Conservation (phyloP, 2,113 vertebrate genomes). For the Channa argus region DNA sequence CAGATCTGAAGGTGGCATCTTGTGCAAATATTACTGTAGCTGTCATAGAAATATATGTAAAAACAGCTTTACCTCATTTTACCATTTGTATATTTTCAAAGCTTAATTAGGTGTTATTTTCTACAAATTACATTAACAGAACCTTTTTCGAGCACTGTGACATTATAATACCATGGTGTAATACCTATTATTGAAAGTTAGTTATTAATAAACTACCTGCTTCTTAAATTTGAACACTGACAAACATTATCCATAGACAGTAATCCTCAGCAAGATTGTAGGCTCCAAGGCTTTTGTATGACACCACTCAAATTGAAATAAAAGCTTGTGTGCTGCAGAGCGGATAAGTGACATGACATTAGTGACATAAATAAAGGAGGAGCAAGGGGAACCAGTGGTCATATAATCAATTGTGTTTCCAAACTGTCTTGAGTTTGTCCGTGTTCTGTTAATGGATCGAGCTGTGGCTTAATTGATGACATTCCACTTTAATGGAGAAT, state of each 20-base stretch:
- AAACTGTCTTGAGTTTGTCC: constrained; percentile 26
- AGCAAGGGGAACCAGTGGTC: constrained; percentile 35
- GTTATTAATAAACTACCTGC: constrained; percentile 5
- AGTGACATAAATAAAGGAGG: constrained; percentile 37
- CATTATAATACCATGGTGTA: no score
- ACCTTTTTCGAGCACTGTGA: no score
- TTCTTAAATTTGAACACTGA: constrained; percentile 13
- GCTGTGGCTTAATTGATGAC: constrained; percentile 49
- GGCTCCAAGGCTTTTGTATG: not conserved
- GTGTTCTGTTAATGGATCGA: constrained; percentile 58
- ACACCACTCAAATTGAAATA: not conserved
- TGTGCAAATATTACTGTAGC: no score
- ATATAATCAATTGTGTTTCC: constrained; percentile 56
- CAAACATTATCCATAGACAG: not conserved
- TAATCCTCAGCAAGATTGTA: no score
- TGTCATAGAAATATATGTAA: no score
- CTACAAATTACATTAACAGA: no score
- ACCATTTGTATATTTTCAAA: no score
- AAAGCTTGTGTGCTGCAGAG: constrained; percentile 23
- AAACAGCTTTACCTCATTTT: no score
- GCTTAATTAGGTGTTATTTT: no score
- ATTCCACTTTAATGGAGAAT: constrained; percentile 33
- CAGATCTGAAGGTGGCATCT: no score
- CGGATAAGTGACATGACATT: constrained; percentile 31
- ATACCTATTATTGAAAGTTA: no score